A percentile compares a stretch with the other conserved stretches of the same genome.
Evolutionary conservation across 1,140 invertebrate species (phyloP).

Genomic region (Drosophila neocordata): DNA sequence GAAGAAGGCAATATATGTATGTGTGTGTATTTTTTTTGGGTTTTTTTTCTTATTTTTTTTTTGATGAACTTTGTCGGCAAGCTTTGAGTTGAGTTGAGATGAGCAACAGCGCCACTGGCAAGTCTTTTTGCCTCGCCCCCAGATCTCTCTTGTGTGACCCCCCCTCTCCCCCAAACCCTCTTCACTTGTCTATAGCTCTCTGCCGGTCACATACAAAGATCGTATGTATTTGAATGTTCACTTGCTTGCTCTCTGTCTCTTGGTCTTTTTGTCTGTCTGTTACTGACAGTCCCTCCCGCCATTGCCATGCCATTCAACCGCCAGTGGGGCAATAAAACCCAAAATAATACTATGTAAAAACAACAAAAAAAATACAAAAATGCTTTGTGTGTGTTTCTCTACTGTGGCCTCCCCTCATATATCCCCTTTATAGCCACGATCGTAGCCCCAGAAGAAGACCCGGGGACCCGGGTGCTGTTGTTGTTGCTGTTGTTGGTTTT

Average conservation of each 20-base stretch:
- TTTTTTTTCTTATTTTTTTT: constrained; percentile 42
- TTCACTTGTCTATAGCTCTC: neutral
- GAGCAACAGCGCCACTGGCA: constrained; percentile 4
- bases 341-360: constrained; percentile 81
- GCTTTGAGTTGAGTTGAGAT: constrained; percentile 55
- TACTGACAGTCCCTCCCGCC: neutral
- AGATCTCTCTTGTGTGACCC: neutral
- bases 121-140: constrained; percentile 11
- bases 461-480: constrained; percentile 11
- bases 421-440: neutral
- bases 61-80: constrained; percentile 67
- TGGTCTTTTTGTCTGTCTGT: neutral
- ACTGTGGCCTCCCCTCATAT: neutral
- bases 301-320: constrained; percentile 21
- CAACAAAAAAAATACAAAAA: constrained; percentile 8
- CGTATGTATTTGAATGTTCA: constrained; percentile 69
- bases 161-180: neutral
- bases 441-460: neutral
- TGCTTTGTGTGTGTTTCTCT: constrained; percentile 61
- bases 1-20: constrained; percentile 14
- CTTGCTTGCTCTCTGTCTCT: constrained; percentile 48
- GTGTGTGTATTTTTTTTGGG: constrained; percentile 28
- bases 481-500: constrained; percentile 1
- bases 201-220: constrained; percentile 35
- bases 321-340: constrained; percentile 66